These are phyloP conservation scores for Erpetoichthys calabaricus DNA, from an alignment of 2,797 vertebrate species.

Conservation along the genomic window DNA sequence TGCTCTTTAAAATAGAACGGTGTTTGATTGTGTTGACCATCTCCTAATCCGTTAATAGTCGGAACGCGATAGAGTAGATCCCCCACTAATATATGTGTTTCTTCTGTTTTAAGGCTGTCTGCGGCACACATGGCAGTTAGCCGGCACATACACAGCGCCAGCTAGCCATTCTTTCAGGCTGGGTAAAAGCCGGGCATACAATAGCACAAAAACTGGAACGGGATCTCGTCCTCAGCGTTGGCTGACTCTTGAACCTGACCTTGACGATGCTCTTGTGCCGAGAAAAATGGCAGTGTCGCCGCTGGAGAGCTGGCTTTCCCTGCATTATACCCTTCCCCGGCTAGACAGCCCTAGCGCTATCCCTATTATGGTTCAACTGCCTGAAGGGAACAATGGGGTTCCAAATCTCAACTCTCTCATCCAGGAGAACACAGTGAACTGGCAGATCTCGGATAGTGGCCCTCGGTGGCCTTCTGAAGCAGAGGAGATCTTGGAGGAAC, in stretches of 20 bases:
- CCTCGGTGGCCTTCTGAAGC: slow-evolving; percentile 21
- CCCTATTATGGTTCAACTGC: slow-evolving; percentile 1
- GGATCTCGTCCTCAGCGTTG: slow-evolving; percentile 41
- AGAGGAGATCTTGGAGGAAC: slow-evolving; percentile 22
- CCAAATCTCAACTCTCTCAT: too few species aligned
- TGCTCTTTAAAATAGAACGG: too few species aligned
- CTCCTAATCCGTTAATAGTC: too few species aligned
- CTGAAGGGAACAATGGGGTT: too few species aligned
- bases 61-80: too few species aligned
- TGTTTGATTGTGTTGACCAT: too few species aligned
- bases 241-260: slow-evolving; percentile 53
- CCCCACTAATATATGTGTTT: too few species aligned
- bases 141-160: slow-evolving; percentile 19
- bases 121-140: slow-evolving; percentile 23
- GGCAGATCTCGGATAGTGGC: too few species aligned
- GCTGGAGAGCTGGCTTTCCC: slow-evolving; percentile 78
- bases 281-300: slow-evolving; percentile 80
- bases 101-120: slow-evolving; percentile 27
- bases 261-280: slow-evolving; percentile 77
- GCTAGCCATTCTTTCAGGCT: slow-evolving; percentile 18
- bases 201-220: slow-evolving; percentile 44
- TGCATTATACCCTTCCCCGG: slow-evolving; percentile 60
- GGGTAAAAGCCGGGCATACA: slow-evolving; percentile 33
- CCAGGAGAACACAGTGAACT: too few species aligned
- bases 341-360: slow-evolving; percentile 27